Percentiles rank a stretch among this genome's conserved stretches.
phyloP scores from a whole-genome alignment of 92 coral and sea anemone species.

The Ricordea florida region DNA sequence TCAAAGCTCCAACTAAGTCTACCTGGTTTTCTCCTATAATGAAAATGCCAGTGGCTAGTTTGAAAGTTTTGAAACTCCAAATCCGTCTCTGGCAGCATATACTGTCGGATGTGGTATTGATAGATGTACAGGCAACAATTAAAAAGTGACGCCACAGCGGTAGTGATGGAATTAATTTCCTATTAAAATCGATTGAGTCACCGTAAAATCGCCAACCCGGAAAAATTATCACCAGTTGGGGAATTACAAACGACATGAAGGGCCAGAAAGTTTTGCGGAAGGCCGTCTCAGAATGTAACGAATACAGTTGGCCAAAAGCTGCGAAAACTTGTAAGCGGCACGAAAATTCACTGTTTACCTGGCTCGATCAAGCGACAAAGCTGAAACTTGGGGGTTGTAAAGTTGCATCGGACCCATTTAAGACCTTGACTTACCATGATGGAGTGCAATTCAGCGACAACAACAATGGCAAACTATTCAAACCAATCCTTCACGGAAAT shows the following conservation, averaged over 20 bases:
- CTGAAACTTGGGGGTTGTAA: not conserved
- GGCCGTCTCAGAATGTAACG: not conserved
- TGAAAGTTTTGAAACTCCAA: no score
- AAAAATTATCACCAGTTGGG: not conserved
- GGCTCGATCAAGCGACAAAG: not conserved
- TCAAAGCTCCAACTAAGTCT: no score
- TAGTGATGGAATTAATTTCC: no score
- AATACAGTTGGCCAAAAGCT: not conserved
- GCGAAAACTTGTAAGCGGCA: not conserved
- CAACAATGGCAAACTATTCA: not conserved
- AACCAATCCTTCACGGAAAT: not conserved
- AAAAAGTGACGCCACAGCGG: no score
- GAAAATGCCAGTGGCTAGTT: no score
- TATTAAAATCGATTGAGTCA: not conserved
- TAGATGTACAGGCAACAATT: no score
- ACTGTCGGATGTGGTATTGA: no score
- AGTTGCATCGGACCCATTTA: not conserved
- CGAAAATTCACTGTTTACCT: not conserved
- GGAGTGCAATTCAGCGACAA: no score
- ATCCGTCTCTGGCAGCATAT: no score
- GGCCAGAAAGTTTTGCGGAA: not conserved
- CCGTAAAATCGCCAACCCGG: not conserved
- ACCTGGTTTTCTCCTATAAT: no score
- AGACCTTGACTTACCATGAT: not conserved
- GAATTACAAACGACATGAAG: slow-evolving; percentile 2